Conservation (phyloP, 2,113 vertebrate genomes). For the Calonectris borealis region DNA sequence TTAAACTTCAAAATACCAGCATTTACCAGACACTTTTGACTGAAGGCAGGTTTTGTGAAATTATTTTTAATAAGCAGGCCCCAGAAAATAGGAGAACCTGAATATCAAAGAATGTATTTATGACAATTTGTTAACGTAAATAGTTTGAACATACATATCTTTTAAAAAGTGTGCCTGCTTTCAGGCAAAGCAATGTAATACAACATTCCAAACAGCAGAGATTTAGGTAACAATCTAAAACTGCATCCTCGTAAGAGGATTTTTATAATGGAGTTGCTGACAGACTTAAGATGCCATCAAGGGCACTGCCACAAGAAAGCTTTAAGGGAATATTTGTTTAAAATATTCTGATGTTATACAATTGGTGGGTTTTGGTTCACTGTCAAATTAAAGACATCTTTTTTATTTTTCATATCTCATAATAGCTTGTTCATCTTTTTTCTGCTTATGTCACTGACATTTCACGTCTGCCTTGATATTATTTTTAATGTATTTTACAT, state of each 20-base stretch:
- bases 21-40: neutral
- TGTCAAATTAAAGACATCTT: neutral
- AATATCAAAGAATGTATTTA: neutral
- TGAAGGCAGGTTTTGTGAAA: neutral
- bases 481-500: constrained; percentile 32
- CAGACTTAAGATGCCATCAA: neutral
- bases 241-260: neutral
- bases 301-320: neutral
- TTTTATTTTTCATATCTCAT: neutral
- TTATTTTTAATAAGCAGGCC: neutral
- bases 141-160: neutral
- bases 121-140: neutral
- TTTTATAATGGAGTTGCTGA: neutral
- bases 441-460: neutral
- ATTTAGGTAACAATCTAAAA: constrained; percentile 1
- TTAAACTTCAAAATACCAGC: neutral
- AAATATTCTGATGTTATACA: neutral
- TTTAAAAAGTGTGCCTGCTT: neutral
- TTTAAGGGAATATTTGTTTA: neutral
- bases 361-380: neutral
- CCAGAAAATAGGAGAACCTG: neutral
- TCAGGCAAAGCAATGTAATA: neutral
- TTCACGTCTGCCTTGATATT: constrained; percentile 16
- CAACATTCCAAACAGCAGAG: neutral
- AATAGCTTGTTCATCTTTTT: constrained; percentile 33